phyloP scores from a whole-genome alignment of 2,888 invertebrate species.

The Timema cristinae region DNA sequence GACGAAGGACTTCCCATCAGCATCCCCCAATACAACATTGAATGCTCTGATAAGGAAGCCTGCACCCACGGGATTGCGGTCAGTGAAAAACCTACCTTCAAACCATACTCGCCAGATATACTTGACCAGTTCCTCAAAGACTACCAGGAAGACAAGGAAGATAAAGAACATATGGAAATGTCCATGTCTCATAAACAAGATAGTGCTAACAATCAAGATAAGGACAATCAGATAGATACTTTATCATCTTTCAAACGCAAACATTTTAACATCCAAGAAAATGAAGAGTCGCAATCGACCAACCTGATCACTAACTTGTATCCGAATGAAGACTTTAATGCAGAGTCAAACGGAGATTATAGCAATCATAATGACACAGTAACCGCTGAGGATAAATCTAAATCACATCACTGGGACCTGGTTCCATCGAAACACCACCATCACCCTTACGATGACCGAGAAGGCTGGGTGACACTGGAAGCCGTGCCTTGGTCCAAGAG shows the following conservation, averaged over 20 bases:
- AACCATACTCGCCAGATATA: constrained; percentile 49
- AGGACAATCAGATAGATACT: neutral
- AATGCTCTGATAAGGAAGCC: neutral
- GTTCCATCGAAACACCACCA: constrained; percentile 41
- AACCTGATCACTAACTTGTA: constrained; percentile 36
- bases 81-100: constrained; percentile 42
- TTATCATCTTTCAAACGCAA: neutral
- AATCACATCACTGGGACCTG: constrained; percentile 36
- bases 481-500: constrained; percentile 76
- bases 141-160: constrained; percentile 47
- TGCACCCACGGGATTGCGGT: neutral
- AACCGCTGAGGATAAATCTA: constrained; percentile 35
- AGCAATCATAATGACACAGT: constrained; percentile 15
- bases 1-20: neutral
- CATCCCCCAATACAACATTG: neutral
- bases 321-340: constrained; percentile 32
- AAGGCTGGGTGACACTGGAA: constrained; percentile 74
- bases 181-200: constrained; percentile 20
- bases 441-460: constrained; percentile 63
- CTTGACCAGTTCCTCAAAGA: constrained; percentile 58
- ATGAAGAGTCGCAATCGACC: constrained; percentile 24
- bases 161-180: neutral
- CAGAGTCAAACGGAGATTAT: constrained; percentile 11
- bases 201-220: neutral
- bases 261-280: neutral